Base-by-base conservation (phyloP, 2,797 vertebrate genomes). In the Diglossa cyanea region DNA sequence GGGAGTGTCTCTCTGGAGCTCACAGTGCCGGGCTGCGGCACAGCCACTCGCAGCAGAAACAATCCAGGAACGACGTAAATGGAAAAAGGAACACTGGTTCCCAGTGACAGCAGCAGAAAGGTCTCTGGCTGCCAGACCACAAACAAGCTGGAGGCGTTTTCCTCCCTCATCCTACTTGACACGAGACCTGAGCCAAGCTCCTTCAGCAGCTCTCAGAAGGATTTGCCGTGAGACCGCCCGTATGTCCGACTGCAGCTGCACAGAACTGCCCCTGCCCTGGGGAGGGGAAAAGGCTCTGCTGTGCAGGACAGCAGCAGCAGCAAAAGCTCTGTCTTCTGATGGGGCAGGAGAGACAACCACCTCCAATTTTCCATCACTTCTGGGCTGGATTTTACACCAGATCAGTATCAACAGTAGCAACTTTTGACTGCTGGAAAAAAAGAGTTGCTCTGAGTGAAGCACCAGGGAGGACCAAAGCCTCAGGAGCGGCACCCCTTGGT, bases 101-200 rank as follows among this genome's bases (percentile, higher is more conserved):
- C 87, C 84, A 94, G 53, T 67, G 86, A 84, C 71, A 87, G 95
- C 72, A 87, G 89, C 78, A 87, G 55, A 86, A 92, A 84, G 48
- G 4, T 62, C 58, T 75, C 84, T 47, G 45, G 48, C 71, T 91
- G 91, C 87, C 95, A 95, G 81, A 95, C 93, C 91, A 89, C 77
- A 91, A 95, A 93, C 81, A 86, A 94, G 81, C 73, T 93, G 84
- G 67, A 91, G 84, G 77, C 3, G 0, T 71, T 86, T 80, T 61
- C 67, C 39, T 90, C 55, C 74, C 40, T 96, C 81, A 51, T 88
- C 67, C 54, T 31, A 87, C 89, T 94, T 91, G 78, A 95, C 55
- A 53, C 1, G 0, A 92, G 84, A 54, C 40, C 63, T 11, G 45
- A 92, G 87, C 78, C 89, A 93, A 92, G 37, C 61, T 94, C 75